Base-by-base conservation (phyloP, 2,888 invertebrate species). In the Stenchaetothrips biformis region DNA sequence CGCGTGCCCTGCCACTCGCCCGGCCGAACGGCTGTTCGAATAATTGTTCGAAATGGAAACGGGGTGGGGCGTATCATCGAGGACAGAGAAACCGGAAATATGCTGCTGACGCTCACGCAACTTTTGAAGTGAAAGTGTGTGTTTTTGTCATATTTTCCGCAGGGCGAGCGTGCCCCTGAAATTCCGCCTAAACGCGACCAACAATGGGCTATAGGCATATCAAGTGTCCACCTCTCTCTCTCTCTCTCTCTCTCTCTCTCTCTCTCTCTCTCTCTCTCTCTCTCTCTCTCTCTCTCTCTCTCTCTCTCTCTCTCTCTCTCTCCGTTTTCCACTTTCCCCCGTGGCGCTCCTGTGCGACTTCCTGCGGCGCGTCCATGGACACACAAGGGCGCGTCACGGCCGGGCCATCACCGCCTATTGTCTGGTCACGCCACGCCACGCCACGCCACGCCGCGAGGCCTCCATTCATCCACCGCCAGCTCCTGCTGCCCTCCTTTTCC, bases 191-290 rank as follows among this genome's bases (percentile, higher is more conserved):
- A 37, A 37, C 37, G 37, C 37, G 37, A 37, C 37, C 37, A 37
- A 37, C 37, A 37, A 37, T 2, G 37, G 37, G 1, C 37, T 2
- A 37, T 4, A 37, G 53, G 53, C 53, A 53, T 16, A 9, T 13
- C 53, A 16, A 18, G 16, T 13, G 53, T 13, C 4, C 53, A 9
- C 16, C 53, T 53, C 53, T 62, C 67, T 21, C 67, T 67, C 21
- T 67, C 67, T 67, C 21, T 67, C 67, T 67, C 67, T 67, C 67
- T 21, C 67, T 67, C 67, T 67, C 67, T 21, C 62, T 62, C 67
- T 21, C 21, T n/a, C 67, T 67, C n/a, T 67, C 67, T n/a, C 62
- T 62, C 62, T n/a, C 62, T 62, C 62, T n/a, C 62, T 67, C 67
- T 8, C 67, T 67, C 67, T 8, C 67, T 67, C 67, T 8, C 67